Base-by-base conservation (phyloP, 1,140 invertebrate species). In the Diachasmimorpha longicaudata region DNA sequence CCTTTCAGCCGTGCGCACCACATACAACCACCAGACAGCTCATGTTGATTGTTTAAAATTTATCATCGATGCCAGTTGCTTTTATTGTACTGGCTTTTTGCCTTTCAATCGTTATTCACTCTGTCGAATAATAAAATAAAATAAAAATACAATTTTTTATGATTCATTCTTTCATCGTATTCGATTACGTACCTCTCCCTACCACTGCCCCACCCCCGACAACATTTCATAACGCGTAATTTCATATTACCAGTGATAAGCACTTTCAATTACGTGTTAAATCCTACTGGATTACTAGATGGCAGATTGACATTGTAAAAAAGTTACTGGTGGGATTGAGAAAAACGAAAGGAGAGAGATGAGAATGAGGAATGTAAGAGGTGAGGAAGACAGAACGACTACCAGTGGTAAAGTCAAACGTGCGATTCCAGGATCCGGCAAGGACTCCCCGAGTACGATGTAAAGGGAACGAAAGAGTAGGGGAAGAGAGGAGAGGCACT, bases 21-120 rank as follows among this genome's bases (percentile, higher is more conserved):
- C 58, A 63, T 63, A 63, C 58, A 63, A 31, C 58, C 14, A 52
- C 66, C 66, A 68, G 52, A 73, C 71, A 73, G 71, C 52, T 66
- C 42, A 63, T 63, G 58, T 73, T 73, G 71, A 73, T 73, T 73
- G 71, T 73, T 66, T 55, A 73, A 73, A 73, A 73, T 73, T 73
- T 66, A 73, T 73, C 71, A 73, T 73, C 37, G 9, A 63, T 31
- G 21, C 55, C 10, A 39, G 31, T 73, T 63, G 55, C 71, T 63
- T 73, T 73, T 66, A 39, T 55, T 72, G 46, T 58, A 66, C 52
- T 21, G 13, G 14, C 23, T 42, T 39, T 66, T 14, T 63, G 52
- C 36, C 52, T 63, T 73, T 73, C 52, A n/a, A 63, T 63, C 48
- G 71, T 73, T 73, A 73, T 73, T 73, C 71, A 73, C 55, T 55